phyloP scores from a whole-genome alignment of 64 coral and sea anemone genomes.

The Montipora sp. region DNA sequence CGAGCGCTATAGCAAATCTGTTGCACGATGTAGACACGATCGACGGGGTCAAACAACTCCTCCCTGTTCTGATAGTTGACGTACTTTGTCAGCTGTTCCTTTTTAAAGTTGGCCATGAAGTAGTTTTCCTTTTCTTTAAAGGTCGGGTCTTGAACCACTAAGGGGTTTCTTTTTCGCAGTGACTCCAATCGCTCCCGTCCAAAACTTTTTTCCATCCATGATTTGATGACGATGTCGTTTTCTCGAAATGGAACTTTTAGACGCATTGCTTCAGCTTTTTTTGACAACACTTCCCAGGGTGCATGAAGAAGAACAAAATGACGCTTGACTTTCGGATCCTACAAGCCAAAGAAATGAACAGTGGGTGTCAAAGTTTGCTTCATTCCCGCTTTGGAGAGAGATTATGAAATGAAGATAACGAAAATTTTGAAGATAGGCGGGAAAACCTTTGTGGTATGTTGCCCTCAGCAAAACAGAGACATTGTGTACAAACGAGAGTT shows the following conservation, averaged over 20 bases:
- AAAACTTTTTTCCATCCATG: conserved; percentile 57
- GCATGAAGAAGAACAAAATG: conserved; percentile 88
- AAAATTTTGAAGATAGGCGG: too few relatives aligned
- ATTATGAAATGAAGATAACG: too few relatives aligned
- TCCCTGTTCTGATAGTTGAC: conserved; percentile 57
- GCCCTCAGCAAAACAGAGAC: too few relatives aligned
- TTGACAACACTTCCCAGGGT: conserved; percentile 79
- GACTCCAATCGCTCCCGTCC: conserved; percentile 32
- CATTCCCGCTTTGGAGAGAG: too few relatives aligned
- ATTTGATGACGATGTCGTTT: conserved; percentile 77
- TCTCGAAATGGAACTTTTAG: conserved; percentile 84
- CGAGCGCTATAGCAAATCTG: conserved; percentile 72
- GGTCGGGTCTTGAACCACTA: conserved; percentile 64
- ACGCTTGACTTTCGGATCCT: conserved; percentile 70
- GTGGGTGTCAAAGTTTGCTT: neutral
- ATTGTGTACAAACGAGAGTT: too few relatives aligned
- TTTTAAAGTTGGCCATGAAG: conserved; percentile 91
- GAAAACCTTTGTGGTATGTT: too few relatives aligned
- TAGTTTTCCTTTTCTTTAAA: conserved; percentile 66
- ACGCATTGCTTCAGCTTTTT: conserved; percentile 78
- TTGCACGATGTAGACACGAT: conserved; percentile 80
- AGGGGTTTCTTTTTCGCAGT: conserved; percentile 48
- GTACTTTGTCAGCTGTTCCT: conserved; percentile 54
- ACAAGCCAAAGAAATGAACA: neutral
- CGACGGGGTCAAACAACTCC: conserved; percentile 78